phyloP scores from a whole-genome alignment of 2,113 vertebrate genomes.

The Dermatemys mawii region DNA sequence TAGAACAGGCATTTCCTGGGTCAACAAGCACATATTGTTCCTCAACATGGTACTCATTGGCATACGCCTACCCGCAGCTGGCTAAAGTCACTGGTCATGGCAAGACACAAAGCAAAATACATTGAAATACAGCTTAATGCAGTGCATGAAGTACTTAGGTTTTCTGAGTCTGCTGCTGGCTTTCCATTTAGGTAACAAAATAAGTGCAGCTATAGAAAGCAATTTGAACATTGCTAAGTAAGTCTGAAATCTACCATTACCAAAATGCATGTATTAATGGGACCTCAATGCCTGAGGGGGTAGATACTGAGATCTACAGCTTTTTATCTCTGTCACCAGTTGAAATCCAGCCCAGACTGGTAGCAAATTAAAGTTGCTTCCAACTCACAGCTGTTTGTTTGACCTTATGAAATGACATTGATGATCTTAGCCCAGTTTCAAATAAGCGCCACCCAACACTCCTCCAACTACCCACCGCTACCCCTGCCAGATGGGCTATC shows the following conservation, averaged over 20 bases:
- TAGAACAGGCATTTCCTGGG: neutral
- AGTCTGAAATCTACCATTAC: neutral
- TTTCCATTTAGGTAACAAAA: neutral
- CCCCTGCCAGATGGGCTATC: rapidly evolving
- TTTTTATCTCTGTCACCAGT: neutral
- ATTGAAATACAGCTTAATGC: neutral
- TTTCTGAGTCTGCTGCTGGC: neutral
- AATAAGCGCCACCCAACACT: neutral
- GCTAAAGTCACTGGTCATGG: rapidly evolving
- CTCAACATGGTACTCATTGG: neutral
- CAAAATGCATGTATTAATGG: neutral
- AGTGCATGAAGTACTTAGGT: neutral
- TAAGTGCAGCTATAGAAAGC: neutral
- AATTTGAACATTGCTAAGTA: neutral
- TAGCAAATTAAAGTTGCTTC: neutral
- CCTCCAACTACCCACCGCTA: too few species aligned
- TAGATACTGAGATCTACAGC: neutral
- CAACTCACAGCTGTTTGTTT: neutral
- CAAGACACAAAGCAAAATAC: neutral
- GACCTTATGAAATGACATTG: neutral
- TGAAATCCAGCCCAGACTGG: neutral
- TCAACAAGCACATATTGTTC: neutral
- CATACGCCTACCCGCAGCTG: neutral
- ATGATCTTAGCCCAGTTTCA: neutral
- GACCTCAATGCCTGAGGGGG: neutral